A percentile compares a stretch with the other conserved stretches of the same genome.
phyloP scores from a whole-genome alignment of 2,113 vertebrate genomes.

The Tragelaphus scriptus region DNA sequence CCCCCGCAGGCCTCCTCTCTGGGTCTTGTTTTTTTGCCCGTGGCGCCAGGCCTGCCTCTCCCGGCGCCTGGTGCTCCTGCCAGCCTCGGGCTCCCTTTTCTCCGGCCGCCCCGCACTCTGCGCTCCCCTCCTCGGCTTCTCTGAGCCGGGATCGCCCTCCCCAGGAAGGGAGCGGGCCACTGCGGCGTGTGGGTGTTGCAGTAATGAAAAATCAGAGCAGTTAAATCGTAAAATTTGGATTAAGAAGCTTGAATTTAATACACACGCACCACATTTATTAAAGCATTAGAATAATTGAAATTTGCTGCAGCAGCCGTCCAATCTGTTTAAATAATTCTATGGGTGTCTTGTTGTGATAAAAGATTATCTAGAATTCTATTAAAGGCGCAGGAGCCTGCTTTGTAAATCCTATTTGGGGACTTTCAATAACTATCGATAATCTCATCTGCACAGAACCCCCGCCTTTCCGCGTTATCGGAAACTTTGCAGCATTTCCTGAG shows the following conservation, averaged over 20 bases:
- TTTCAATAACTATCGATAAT: conserved; percentile 87
- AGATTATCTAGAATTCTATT: conserved; percentile 96
- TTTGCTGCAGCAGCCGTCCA: conserved; percentile 91
- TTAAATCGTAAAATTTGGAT: conserved; percentile 88
- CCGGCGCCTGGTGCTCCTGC: neutral
- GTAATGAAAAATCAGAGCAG: conserved; percentile 85
- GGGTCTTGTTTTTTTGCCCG: fast-evolving
- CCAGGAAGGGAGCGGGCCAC: conserved; percentile 57
- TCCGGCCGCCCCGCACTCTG: neutral
- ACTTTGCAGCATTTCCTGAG: conserved; percentile 86
- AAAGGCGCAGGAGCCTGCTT: conserved; percentile 91
- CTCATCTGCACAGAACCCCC: conserved; percentile 86
- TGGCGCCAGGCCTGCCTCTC: neutral
- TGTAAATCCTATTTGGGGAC: conserved; percentile 90
- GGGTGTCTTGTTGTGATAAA: conserved; percentile 94
- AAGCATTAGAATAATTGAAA: conserved; percentile 97
- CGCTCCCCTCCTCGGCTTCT: neutral
- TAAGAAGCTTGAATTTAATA: conserved; percentile 87
- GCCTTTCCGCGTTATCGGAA: conserved; percentile 89
- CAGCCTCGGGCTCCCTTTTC: neutral
- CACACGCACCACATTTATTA: conserved; percentile 94
- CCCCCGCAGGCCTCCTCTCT: neutral
- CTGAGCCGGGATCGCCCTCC: conserved; percentile 60
- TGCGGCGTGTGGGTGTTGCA: conserved; percentile 78
- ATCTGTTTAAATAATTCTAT: conserved; percentile 95